phyloP scores from a whole-genome alignment of 2,888 invertebrate genomes.

The Formica aserva region DNA sequence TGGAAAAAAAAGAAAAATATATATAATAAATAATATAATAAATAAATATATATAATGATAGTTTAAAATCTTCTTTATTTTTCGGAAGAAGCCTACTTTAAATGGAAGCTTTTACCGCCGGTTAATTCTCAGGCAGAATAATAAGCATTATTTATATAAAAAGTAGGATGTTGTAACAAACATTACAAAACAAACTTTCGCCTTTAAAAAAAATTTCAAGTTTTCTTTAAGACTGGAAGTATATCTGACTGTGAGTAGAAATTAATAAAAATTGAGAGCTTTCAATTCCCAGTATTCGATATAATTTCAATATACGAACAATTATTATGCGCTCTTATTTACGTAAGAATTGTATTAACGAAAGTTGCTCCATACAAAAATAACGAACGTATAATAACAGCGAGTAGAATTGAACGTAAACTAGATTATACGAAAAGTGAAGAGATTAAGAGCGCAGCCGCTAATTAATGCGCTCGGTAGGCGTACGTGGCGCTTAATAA shows the following conservation, averaged over 20 bases:
- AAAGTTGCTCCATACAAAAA: background rate
- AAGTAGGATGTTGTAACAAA: background rate
- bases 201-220: background rate
- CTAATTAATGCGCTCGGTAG: constrained; percentile 24
- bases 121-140: background rate
- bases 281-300: background rate
- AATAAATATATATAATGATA: too few relatives aligned
- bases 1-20: background rate
- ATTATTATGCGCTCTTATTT: background rate
- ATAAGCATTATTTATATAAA: constrained; percentile 23
- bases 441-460: constrained; percentile 23
- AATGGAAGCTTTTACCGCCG: background rate
- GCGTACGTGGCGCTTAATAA: constrained; percentile 26
- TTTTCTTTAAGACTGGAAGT: background rate
- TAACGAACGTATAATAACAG: background rate
- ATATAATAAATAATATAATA: too few relatives aligned
- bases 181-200: background rate
- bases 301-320: background rate
- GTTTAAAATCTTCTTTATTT: background rate
- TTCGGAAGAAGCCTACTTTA: background rate
- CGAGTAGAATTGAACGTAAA: constrained; percentile 2
- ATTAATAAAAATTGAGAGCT: background rate
- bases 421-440: background rate
- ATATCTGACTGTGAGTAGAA: background rate
- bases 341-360: constrained; percentile 1